These are phyloP conservation scores for Neosilurus hyrtlii DNA, from an alignment of 2,797 vertebrate species.

Conservation along the genomic window DNA sequence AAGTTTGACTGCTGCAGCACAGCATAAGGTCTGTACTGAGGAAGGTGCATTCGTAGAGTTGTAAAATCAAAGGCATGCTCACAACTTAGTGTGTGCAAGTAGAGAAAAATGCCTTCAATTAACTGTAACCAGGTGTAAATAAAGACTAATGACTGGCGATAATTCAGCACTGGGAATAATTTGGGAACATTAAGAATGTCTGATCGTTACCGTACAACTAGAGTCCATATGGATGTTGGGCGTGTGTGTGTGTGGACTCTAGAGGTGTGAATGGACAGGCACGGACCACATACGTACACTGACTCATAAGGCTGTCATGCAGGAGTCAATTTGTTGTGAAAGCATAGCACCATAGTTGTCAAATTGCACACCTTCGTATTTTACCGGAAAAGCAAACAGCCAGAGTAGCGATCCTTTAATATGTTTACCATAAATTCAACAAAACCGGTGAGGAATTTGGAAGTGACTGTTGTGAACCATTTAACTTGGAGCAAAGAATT, in stretches of 20 bases:
- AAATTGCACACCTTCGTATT: conserved; percentile 26
- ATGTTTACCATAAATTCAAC: neutral
- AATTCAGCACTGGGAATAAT: conserved; percentile 26
- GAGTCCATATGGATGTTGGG: conserved; percentile 24
- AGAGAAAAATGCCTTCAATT: neutral
- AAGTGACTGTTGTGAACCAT: neutral
- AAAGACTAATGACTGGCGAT: conserved; percentile 12
- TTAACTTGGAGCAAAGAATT: neutral
- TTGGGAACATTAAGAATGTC: conserved; percentile 16
- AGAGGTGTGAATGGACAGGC: conserved; percentile 46
- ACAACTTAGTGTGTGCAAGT: neutral
- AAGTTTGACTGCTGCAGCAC: neutral
- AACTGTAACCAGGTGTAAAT: conserved; percentile 13
- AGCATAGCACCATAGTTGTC: conserved; percentile 32
- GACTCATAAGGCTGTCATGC: conserved; percentile 29
- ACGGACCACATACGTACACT: conserved; percentile 29
- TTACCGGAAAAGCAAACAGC: conserved; percentile 11
- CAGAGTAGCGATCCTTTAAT: neutral
- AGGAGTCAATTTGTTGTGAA: conserved; percentile 33
- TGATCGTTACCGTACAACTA: conserved; percentile 22
- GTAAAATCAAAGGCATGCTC: neutral
- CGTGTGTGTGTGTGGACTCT: neutral
- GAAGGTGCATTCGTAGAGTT: neutral
- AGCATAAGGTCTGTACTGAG: neutral
- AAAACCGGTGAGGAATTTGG: neutral